A percentile compares a stretch with the other conserved stretches of the same genome.
Evolutionary conservation across 2,888 invertebrate species (phyloP).

Genomic region (Dynastes hyllus): DNA sequence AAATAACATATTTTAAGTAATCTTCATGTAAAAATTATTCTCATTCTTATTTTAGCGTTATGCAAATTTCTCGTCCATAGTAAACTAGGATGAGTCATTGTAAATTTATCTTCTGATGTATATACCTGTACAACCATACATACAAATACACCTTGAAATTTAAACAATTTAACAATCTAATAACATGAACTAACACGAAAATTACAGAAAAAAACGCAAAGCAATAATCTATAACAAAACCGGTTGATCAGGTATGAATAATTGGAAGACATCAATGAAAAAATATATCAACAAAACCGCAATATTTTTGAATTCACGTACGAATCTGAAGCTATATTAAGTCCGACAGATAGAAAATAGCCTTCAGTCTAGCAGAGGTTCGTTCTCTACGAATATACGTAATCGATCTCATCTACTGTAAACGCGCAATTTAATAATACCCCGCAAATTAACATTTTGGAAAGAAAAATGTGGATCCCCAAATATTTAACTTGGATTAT

Average conservation of each 20-base stretch:
- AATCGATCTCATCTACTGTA: not conserved
- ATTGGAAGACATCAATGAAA: not conserved
- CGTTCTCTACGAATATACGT: not conserved
- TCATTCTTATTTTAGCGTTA: no score
- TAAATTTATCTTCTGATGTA: no score
- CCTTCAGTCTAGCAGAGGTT: conserved; percentile 22
- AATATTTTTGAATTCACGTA: conserved; percentile 13
- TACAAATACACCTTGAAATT: no score
- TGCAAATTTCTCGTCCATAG: no score
- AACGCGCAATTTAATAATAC: not conserved
- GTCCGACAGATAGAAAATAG: conserved; percentile 3
- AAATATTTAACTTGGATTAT: conserved; percentile 3
- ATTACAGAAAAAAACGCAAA: no score
- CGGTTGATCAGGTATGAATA: not conserved
- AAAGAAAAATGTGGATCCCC: conserved; percentile 5
- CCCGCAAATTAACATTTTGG: not conserved
- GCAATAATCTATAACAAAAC: not conserved
- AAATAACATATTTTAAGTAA: no score
- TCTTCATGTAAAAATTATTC: no score
- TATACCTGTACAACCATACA: no score
- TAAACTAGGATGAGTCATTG: no score
- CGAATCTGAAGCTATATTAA: conserved; percentile 23
- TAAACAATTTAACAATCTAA: no score
- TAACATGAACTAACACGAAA: no score
- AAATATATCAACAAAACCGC: conserved; percentile 20